Conservation (phyloP, 2,797 vertebrate species). For the Dendrocincla tyrannina region DNA sequence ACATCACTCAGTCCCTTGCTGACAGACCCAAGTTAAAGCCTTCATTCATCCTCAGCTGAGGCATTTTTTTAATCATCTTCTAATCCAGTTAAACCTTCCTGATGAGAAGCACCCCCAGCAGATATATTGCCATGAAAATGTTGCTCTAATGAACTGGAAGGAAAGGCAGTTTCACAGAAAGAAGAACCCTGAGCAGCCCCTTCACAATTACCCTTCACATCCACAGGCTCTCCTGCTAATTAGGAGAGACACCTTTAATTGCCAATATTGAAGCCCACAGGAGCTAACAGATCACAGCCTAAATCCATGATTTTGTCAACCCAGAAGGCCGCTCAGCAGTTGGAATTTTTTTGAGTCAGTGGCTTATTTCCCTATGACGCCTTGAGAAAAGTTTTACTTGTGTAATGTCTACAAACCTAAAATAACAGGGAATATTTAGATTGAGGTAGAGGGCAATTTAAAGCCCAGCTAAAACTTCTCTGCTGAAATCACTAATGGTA, state of each 20-base stretch:
- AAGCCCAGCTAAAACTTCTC: conserved; percentile 53
- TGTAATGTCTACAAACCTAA: conserved; percentile 69
- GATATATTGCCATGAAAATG: background rate
- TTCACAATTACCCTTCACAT: background rate
- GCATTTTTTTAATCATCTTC: background rate
- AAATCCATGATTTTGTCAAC: conserved; percentile 47
- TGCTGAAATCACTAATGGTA: conserved; percentile 59
- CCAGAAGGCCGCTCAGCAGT: conserved; percentile 3
- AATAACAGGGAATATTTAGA: conserved; percentile 71
- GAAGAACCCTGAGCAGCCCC: background rate
- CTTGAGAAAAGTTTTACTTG: conserved; percentile 71
- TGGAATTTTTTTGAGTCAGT: background rate
- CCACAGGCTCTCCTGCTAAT: conserved; percentile 1
- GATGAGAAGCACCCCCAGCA: background rate
- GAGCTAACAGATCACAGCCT: conserved; percentile 63
- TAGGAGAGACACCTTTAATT: conserved; percentile 59
- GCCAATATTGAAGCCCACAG: conserved; percentile 57
- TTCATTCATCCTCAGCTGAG: background rate
- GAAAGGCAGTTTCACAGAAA: background rate
- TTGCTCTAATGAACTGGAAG: background rate
- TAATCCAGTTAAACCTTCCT: background rate
- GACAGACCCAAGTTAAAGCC: background rate
- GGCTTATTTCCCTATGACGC: conserved; percentile 50
- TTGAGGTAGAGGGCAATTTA: conserved; percentile 65
- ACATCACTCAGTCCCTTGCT: background rate